Percentiles rank a stretch among this genome's conserved stretches.
Conservation (phyloP, 2,113 vertebrate genomes). For the Leptodactylus fuscus region DNA sequence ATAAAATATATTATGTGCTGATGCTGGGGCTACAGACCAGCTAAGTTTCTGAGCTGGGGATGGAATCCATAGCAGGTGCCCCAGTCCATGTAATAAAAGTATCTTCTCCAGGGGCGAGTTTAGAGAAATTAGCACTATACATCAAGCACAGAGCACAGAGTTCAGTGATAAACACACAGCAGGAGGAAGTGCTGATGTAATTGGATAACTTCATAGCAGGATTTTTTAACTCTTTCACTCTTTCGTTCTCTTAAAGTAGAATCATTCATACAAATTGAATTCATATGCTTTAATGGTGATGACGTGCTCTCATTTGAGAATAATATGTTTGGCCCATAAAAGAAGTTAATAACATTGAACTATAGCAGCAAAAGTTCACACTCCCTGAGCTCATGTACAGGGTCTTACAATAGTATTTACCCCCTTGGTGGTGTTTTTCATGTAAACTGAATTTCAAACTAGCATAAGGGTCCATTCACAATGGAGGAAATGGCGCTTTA, state of each 20-base stretch:
- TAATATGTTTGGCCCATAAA: background rate
- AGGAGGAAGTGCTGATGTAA: background rate
- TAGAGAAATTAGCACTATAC: constrained; percentile 45
- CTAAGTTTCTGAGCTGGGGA: background rate
- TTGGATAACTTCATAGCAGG: background rate
- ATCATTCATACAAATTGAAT: background rate
- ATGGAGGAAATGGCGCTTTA: no score
- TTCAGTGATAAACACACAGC: constrained; percentile 34
- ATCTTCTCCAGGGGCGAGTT: constrained; percentile 45
- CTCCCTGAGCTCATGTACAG: background rate
- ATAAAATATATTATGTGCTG: constrained; percentile 13
- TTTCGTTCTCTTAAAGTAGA: no score
- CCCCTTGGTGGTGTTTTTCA: no score
- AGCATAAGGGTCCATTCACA: no score
- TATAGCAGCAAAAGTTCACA: background rate
- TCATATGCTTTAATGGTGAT: background rate
- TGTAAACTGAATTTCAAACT: no score
- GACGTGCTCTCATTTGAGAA: background rate
- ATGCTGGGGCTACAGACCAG: background rate
- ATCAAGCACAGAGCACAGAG: constrained; percentile 28
- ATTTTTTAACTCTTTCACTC: background rate
- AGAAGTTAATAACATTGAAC: background rate
- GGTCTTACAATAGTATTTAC: no score
- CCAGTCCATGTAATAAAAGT: constrained; percentile 28
- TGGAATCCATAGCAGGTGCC: background rate